Evolutionary conservation across 2,888 invertebrate species (phyloP).

Genomic region (Dolichopus griseipennis): DNA sequence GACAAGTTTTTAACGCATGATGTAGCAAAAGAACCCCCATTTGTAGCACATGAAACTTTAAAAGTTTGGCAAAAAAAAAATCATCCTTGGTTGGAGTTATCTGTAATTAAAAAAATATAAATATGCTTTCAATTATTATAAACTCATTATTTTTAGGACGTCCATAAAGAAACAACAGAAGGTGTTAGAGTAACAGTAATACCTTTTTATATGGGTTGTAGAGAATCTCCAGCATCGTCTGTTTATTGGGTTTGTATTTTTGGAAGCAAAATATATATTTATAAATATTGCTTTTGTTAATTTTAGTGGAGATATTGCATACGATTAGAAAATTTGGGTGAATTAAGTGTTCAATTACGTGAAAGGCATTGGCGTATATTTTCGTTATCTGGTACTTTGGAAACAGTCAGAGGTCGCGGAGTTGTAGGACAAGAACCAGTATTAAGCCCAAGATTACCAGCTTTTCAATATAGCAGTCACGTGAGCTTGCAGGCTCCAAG

Average conservation of each 20-base stretch:
- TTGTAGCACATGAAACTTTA: slow-evolving; percentile 79
- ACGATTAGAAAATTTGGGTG: slow-evolving; percentile 86
- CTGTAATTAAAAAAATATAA: slow-evolving; percentile 33
- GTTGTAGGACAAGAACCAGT: slow-evolving; percentile 98
- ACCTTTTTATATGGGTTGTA: slow-evolving; percentile 95
- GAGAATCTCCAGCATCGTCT: slow-evolving; percentile 81
- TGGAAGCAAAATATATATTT: not conserved
- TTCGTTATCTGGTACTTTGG: slow-evolving; percentile 84
- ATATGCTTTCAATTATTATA: too few species aligned
- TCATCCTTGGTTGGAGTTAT: slow-evolving; percentile 92
- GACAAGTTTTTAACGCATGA: slow-evolving; percentile 84
- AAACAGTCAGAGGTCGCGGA: slow-evolving; percentile 84
- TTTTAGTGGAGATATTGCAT: slow-evolving; percentile 94
- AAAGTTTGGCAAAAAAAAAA: slow-evolving; percentile 96
- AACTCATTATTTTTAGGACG: slow-evolving; percentile 49
- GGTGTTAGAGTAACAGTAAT: slow-evolving; percentile 91
- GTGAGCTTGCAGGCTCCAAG: slow-evolving; percentile 94
- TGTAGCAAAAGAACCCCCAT: slow-evolving; percentile 74
- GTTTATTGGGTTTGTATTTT: slow-evolving; percentile 63
- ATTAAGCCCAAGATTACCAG: slow-evolving; percentile 75
- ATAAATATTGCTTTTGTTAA: slow-evolving; percentile 22
- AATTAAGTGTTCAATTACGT: slow-evolving; percentile 79
- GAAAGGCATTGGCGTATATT: slow-evolving; percentile 99
- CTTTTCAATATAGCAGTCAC: slow-evolving; percentile 97
- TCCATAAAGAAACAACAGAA: slow-evolving; percentile 95